Conservation (phyloP, 2,797 vertebrate genomes). For the Pelochelys cantorii region DNA sequence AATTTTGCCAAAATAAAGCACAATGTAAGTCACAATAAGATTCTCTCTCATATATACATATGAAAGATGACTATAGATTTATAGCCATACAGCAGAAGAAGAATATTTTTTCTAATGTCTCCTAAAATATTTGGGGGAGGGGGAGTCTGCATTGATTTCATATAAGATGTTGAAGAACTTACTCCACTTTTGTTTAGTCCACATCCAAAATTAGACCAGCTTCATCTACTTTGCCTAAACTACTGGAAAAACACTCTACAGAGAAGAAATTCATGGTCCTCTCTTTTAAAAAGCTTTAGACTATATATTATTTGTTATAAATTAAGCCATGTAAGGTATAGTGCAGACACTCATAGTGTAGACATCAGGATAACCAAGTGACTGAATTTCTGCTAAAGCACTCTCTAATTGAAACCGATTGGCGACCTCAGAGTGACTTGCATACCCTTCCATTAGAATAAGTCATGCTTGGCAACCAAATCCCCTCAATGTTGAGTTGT, state of each 20-base stretch:
- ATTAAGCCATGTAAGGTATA: neutral
- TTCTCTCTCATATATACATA: neutral
- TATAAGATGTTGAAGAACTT: neutral
- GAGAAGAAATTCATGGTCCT: neutral
- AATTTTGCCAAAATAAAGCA: neutral
- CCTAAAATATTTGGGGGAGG: neutral
- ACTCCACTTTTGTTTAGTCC: neutral
- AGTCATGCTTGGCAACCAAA: no score
- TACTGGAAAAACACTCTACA: neutral
- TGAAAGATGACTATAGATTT: rapidly evolving
- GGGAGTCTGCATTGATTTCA: rapidly evolving
- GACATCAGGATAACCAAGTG: neutral
- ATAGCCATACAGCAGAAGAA: neutral
- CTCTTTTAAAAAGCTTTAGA: neutral
- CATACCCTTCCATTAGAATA: neutral
- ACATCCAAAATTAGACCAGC: neutral
- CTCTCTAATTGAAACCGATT: neutral
- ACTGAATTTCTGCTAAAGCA: neutral
- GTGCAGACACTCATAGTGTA: neutral
- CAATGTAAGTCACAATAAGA: neutral
- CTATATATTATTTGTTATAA: neutral
- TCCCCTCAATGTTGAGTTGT: no score
- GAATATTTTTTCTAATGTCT: neutral
- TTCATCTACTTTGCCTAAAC: neutral
- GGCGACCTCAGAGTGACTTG: neutral